These are phyloP conservation scores for Ruditapes philippinarum DNA, from an alignment of 1,140 invertebrate species.

Conservation along the genomic window DNA sequence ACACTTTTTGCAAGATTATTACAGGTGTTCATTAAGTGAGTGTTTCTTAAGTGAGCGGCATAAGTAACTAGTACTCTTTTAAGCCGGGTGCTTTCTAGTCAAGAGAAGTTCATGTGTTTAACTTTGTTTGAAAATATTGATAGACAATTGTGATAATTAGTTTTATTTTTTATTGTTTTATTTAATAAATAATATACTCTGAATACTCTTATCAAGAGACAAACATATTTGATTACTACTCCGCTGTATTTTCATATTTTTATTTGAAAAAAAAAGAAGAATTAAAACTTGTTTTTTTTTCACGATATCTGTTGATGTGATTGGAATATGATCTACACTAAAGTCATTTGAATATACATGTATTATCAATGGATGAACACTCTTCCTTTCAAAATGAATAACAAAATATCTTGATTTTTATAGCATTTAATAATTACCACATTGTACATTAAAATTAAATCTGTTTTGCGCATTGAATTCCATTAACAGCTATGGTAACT, in stretches of 20 bases:
- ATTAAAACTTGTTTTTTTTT: constrained; percentile 19
- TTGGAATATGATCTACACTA: constrained; percentile 11
- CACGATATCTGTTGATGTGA: constrained; percentile 20
- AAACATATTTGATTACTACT: not conserved
- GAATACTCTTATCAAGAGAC: constrained; percentile 2
- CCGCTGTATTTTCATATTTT: constrained; percentile 13
- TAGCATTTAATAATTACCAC: constrained; percentile 21
- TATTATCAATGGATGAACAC: not conserved
- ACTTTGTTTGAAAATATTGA: constrained; percentile 5
- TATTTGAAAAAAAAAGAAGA: constrained; percentile 19
- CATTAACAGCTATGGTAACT: constrained; percentile 18
- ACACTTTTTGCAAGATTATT: constrained; percentile 4
- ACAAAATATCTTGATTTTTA: constrained; percentile 24
- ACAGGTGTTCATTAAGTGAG: not conserved
- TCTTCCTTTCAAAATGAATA: constrained; percentile 1
- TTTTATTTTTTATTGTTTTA: not conserved
- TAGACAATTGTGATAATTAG: not conserved
- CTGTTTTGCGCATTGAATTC: constrained; percentile 8
- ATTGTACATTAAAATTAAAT: constrained; percentile 13
- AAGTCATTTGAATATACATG: not conserved
- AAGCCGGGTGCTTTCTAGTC: constrained; percentile 21
- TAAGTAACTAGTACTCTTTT: constrained; percentile 6
- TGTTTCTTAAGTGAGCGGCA: constrained; percentile 25
- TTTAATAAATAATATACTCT: constrained; percentile 29
- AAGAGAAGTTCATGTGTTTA: constrained; percentile 2